A percentile compares a stretch with the other conserved stretches of the same genome.
These are phyloP conservation scores for Propithecus coquereli DNA, from an alignment of 2,113 vertebrate species.

Conservation along the genomic window DNA sequence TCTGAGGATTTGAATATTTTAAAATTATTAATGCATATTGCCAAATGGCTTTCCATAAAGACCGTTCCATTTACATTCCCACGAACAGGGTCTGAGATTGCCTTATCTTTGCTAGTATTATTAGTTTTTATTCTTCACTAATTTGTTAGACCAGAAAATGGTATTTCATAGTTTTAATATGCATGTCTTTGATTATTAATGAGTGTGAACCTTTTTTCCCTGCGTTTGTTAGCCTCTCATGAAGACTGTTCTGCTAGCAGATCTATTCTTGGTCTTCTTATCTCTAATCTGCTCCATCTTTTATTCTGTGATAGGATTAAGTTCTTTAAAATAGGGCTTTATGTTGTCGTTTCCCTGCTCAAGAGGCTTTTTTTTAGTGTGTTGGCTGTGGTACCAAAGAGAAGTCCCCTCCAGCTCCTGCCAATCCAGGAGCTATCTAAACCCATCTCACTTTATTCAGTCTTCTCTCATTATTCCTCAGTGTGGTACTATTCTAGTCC, in stretches of 20 bases:
- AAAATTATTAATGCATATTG: constrained; percentile 35
- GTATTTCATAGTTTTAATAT: constrained; percentile 54
- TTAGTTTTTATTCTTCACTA: constrained; percentile 38
- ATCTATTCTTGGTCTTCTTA: constrained; percentile 57
- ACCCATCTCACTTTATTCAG: neutral
- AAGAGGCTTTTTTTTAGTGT: constrained; percentile 11
- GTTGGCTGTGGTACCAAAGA: neutral
- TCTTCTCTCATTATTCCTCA: neutral
- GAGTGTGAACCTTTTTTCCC: neutral
- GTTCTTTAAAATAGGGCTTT: constrained; percentile 39
- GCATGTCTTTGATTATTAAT: constrained; percentile 35
- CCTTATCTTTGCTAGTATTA: constrained; percentile 44
- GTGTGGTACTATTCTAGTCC: neutral
- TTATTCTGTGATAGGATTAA: constrained; percentile 49
- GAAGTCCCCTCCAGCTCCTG: neutral
- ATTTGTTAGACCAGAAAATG: constrained; percentile 15
- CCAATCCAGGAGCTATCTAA: neutral
- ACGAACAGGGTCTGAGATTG: constrained; percentile 17
- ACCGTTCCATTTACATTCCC: neutral
- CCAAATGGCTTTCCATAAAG: neutral
- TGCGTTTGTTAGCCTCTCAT: neutral
- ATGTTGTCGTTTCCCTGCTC: constrained; percentile 13
- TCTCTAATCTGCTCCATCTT: constrained; percentile 40
- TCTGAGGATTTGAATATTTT: constrained; percentile 42
- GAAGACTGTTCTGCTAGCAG: neutral